Conservation (phyloP, 2,888 invertebrate species). For the Acrobasis suavella region DNA sequence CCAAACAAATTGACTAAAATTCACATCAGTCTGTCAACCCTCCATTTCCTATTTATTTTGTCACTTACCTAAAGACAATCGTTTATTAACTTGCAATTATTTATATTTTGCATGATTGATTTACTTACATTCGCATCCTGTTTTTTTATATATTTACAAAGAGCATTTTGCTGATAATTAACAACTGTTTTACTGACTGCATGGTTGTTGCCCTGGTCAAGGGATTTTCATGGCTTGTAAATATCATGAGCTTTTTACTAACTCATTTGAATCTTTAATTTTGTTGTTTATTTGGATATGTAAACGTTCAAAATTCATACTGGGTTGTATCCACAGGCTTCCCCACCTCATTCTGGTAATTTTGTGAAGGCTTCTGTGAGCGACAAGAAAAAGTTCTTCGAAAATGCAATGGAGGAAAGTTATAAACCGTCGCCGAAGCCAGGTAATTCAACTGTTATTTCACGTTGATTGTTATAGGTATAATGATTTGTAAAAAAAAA, state of each 20-base stretch:
- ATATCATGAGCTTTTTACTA: constrained; percentile 70
- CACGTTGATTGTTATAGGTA: no score
- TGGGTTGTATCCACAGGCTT: constrained; percentile 65
- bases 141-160: constrained; percentile 40
- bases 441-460: constrained; percentile 74
- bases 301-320: constrained; percentile 26
- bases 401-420: constrained; percentile 96
- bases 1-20: constrained; percentile 64
- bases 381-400: constrained; percentile 97
- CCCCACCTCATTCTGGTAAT: constrained; percentile 87
- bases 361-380: constrained; percentile 93
- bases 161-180: constrained; percentile 51
- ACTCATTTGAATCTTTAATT: constrained; percentile 49
- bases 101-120: constrained; percentile 76
- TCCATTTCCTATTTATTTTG: constrained; percentile 63
- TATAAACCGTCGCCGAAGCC: constrained; percentile 92
- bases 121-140: constrained; percentile 56
- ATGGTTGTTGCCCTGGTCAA: constrained; percentile 75
- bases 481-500: no score
- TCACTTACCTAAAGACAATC: constrained; percentile 58
- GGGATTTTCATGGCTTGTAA: constrained; percentile 71
- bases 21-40: constrained; percentile 58
- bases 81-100: constrained; percentile 71
- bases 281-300: constrained; percentile 29
- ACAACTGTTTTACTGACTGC: constrained; percentile 60